Conservation (phyloP, 2,888 invertebrate species). For the Tortricodes alternella region DNA sequence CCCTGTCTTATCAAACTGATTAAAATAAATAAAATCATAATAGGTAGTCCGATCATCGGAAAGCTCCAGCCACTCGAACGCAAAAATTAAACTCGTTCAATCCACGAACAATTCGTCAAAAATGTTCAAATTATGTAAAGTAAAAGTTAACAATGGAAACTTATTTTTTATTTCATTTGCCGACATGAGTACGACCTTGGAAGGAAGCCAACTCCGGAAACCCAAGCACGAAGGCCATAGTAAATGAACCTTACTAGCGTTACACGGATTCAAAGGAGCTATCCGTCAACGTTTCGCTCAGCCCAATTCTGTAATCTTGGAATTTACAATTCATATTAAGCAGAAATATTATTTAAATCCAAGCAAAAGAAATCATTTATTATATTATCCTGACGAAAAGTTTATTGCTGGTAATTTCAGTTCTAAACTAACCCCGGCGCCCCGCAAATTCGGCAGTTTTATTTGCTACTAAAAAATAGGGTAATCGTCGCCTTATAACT, state of each 20-base stretch:
- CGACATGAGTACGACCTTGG: conserved; percentile 10
- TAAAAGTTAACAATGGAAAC: background rate
- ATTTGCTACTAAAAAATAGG: no score
- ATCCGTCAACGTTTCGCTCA: background rate
- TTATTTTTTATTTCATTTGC: conserved; percentile 1
- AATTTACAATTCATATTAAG: conserved; percentile 6
- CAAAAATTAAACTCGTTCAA: background rate
- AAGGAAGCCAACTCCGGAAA: conserved; percentile 24
- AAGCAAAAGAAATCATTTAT: background rate
- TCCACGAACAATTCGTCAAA: background rate
- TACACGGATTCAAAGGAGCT: conserved; percentile 12
- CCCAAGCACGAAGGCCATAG: conserved; percentile 11
- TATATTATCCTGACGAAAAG: background rate
- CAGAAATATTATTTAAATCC: conserved; percentile 6
- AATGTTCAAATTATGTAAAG: background rate
- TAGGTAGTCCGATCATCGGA: no score
- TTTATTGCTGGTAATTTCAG: background rate
- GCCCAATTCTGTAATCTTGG: background rate
- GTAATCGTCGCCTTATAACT: no score
- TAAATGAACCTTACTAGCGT: conserved; percentile 7
- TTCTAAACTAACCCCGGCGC: no score
- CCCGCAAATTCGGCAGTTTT: no score
- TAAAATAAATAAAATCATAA: no score
- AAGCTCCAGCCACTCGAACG: background rate
- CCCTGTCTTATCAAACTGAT: no score